Percentiles rank a stretch among this genome's conserved stretches.
Evolutionary conservation across 2,888 invertebrate species (phyloP).

Genomic region (Loripinus fragilis): DNA sequence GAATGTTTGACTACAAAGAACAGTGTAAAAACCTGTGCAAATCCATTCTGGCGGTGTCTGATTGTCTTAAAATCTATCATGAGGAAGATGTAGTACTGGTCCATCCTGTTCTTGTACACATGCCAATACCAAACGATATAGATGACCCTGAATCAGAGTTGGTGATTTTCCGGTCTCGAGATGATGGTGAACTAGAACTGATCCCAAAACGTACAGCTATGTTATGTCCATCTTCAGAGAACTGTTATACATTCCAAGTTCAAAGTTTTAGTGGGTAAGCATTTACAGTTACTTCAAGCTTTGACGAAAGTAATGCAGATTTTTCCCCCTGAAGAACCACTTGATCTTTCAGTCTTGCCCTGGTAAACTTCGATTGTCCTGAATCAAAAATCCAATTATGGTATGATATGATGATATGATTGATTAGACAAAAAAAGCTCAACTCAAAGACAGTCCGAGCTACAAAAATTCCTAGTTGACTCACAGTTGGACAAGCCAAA

Average conservation of each 20-base stretch:
- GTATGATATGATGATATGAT: too few relatives aligned
- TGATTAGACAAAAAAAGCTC: too few relatives aligned
- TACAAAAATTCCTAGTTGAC: too few relatives aligned
- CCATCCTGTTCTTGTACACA: slow-evolving; percentile 58
- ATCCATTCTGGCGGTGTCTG: slow-evolving; percentile 59
- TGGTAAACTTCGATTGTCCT: too few relatives aligned
- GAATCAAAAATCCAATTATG: too few relatives aligned
- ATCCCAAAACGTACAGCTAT: slow-evolving; percentile 57
- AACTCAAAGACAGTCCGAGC: too few relatives aligned
- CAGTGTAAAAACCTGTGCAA: slow-evolving; percentile 57
- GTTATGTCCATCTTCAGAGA: slow-evolving; percentile 63
- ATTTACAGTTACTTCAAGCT: too few relatives aligned
- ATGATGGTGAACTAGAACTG: slow-evolving; percentile 59
- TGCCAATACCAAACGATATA: slow-evolving; percentile 65
- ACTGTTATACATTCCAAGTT: slow-evolving; percentile 66
- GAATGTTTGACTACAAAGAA: slow-evolving; percentile 68
- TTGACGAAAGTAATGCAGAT: too few relatives aligned
- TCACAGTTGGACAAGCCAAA: too few relatives aligned
- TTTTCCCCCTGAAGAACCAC: too few relatives aligned
- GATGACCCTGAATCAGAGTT: slow-evolving; percentile 63
- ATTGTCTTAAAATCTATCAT: slow-evolving; percentile 58
- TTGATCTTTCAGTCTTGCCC: too few relatives aligned
- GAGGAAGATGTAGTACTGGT: slow-evolving; percentile 57
- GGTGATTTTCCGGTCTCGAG: slow-evolving; percentile 60
- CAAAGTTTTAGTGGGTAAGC: slow-evolving; percentile 60